A percentile compares a stretch with the other conserved stretches of the same genome.
Evolutionary conservation across 2,888 invertebrate genomes (phyloP).

Genomic region (Eumerus sabulonum): DNA sequence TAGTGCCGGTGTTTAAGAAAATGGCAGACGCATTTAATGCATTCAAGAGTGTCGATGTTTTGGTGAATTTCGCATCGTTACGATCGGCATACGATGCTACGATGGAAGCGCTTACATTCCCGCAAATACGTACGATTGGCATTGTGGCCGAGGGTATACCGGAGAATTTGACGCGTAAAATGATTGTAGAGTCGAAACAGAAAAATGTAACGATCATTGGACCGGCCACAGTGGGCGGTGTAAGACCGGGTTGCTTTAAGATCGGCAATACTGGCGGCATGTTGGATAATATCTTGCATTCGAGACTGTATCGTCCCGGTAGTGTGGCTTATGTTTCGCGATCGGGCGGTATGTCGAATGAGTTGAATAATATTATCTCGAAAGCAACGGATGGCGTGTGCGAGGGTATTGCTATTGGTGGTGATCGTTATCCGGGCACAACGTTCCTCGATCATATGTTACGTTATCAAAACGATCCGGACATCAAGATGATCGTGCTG

Average conservation of each 20-base stretch:
- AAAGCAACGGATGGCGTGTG: conserved; percentile 98
- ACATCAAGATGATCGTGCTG: conserved; percentile 96
- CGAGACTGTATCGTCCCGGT: conserved; percentile 97
- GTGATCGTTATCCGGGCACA: conserved; percentile 98
- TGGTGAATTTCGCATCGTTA: conserved; percentile 98
- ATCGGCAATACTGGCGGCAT: conserved; percentile 99
- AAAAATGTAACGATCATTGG: conserved; percentile 93
- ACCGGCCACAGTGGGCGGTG: conserved; percentile 97
- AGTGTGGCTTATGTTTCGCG: conserved; percentile 99
- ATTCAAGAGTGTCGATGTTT: conserved; percentile 95
- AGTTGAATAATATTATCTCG: conserved; percentile 97
- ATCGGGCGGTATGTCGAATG: conserved; percentile 99
- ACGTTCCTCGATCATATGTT: conserved; percentile 98
- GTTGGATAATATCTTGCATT: conserved; percentile 99
- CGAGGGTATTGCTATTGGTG: conserved; percentile 99
- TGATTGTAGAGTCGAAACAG: conserved; percentile 90
- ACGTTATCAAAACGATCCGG: conserved; percentile 88
- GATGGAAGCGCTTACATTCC: conserved; percentile 94
- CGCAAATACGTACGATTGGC: conserved; percentile 96
- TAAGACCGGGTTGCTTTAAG: conserved; percentile 99
- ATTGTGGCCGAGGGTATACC: conserved; percentile 99
- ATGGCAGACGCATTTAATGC: conserved; percentile 98
- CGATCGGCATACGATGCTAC: conserved; percentile 98
- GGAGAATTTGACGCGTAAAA: conserved; percentile 97
- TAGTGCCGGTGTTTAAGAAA: conserved; percentile 96